These are phyloP conservation scores for Euwallacea similis DNA, from an alignment of 1,140 invertebrate species.

Conservation along the genomic window DNA sequence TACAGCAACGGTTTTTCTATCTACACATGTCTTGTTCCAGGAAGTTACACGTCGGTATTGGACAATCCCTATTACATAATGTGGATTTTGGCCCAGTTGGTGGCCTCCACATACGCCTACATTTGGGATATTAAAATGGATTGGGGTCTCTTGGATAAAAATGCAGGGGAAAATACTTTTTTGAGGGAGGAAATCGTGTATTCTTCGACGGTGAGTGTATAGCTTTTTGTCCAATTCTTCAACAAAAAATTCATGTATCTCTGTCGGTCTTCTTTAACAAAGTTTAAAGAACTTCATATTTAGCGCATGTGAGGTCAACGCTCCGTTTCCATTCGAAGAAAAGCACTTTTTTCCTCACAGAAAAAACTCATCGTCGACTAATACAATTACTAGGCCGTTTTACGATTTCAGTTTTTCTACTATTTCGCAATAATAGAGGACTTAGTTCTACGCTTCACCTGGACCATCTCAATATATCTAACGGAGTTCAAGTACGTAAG, in stretches of 20 bases:
- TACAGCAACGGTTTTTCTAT: no score
- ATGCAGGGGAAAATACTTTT: constrained; percentile 80
- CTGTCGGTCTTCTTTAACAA: constrained; percentile 37
- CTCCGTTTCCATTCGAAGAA: no score
- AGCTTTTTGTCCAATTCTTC: background rate
- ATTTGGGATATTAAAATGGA: constrained; percentile 98
- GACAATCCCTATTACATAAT: constrained; percentile 81
- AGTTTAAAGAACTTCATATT: background rate
- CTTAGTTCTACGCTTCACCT: constrained; percentile 79
- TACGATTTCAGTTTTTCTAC: constrained; percentile 74
- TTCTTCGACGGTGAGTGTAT: constrained; percentile 63
- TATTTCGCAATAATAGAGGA: constrained; percentile 94
- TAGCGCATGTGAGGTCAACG: background rate
- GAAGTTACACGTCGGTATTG: constrained; percentile 61
- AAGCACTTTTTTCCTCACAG: no score
- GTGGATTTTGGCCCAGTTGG: constrained; percentile 73
- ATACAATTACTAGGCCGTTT: no score
- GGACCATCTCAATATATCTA: constrained; percentile 76
- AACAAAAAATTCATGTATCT: no score
- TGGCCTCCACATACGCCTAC: constrained; percentile 84
- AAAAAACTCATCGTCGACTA: no score
- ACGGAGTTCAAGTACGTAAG: constrained; percentile 73
- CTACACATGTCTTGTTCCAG: constrained; percentile 53
- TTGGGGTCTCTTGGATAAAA: constrained; percentile 94
- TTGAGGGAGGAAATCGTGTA: constrained; percentile 79